These are phyloP conservation scores for Gallinago solitaria DNA, from an alignment of 2,797 vertebrate species.

Conservation along the genomic window DNA sequence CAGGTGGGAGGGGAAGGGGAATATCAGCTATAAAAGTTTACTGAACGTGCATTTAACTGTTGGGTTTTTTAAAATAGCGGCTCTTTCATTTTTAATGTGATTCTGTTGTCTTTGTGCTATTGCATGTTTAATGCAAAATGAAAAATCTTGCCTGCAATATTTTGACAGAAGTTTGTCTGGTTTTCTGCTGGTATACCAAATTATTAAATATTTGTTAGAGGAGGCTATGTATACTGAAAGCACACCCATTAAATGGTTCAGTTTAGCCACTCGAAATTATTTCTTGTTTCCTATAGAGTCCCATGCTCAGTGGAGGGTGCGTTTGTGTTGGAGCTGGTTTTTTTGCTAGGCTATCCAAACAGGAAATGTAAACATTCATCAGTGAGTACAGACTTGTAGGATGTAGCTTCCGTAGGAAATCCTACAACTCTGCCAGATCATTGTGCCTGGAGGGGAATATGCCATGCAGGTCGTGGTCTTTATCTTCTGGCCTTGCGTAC, in stretches of 20 bases:
- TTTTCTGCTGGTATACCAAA: background rate
- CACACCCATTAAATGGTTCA: background rate
- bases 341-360: constrained; percentile 38
- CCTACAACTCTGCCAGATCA: background rate
- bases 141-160: background rate
- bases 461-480: background rate
- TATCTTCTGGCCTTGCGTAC: background rate
- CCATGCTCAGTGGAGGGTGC: background rate
- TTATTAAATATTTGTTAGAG: background rate
- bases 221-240: background rate
- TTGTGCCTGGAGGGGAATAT: background rate
- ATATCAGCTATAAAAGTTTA: background rate
- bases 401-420: constrained; percentile 61
- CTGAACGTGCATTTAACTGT: background rate
- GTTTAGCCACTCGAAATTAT: background rate
- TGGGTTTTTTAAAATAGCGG: background rate
- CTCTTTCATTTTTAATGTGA: background rate
- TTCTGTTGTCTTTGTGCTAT: background rate
- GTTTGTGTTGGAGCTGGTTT: background rate
- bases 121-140: background rate
- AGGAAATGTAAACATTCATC: constrained; percentile 61
- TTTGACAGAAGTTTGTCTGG: background rate
- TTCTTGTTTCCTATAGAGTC: background rate
- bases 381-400: background rate
- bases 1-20: background rate